phyloP scores from a whole-genome alignment of 2,888 invertebrate genomes.

The Pediacus dermestoides region DNA sequence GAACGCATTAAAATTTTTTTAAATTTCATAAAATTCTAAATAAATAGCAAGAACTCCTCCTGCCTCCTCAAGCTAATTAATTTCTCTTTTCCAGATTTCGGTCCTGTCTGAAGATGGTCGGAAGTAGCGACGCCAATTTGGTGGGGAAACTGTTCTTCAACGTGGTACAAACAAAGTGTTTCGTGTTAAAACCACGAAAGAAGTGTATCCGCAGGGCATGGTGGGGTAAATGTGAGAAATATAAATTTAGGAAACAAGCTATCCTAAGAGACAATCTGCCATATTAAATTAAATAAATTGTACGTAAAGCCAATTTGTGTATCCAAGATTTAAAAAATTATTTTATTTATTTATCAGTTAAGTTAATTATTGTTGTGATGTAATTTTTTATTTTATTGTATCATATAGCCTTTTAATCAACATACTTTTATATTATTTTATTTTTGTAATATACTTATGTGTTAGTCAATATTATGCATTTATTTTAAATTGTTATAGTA shows the following conservation, averaged over 20 bases:
- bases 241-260: conserved; percentile 67
- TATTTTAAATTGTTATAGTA: no score
- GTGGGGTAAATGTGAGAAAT: conserved; percentile 77
- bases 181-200: conserved; percentile 75
- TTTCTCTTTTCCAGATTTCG: conserved; percentile 70
- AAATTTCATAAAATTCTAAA: no score
- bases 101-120: conserved; percentile 84
- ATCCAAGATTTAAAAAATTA: no score
- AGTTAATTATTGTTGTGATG: no score
- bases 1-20: no score
- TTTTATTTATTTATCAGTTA: no score
- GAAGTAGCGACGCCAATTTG: conserved; percentile 81
- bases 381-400: no score
- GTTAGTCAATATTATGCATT: no score
- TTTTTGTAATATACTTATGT: no score
- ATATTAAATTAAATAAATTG: conserved; percentile 53
- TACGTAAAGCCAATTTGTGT: no score
- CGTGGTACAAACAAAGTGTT: conserved; percentile 91
- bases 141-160: conserved; percentile 94
- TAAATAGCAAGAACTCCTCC: neutral
- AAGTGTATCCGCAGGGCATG: conserved; percentile 73
- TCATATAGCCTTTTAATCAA: no score
- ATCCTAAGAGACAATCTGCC: conserved; percentile 69
- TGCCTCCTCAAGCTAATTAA: neutral
- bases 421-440: no score